Evolutionary conservation across 30 jellyfish, hydroid and myxozoan genomes (phyloP), one percentile per base, ranked within the genome.

Genomic region (Chironex yamaguchii): DNA sequence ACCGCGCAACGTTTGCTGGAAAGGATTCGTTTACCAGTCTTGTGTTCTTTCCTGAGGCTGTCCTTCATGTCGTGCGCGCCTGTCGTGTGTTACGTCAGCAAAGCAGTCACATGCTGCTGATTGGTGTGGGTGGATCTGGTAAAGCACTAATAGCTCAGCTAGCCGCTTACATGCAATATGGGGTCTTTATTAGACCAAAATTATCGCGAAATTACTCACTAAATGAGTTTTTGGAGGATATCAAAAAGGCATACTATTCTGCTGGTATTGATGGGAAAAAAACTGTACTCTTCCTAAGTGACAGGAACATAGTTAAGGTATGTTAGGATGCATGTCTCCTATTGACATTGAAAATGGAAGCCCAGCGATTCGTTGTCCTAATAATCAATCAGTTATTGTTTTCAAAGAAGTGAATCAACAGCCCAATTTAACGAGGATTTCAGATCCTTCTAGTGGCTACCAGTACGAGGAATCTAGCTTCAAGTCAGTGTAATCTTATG

Each of bases 51-150:
- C 91, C 96, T 21, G 84, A 78, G 20, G 66, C 87, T 49, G 62
- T 90, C 49, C 91, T 71, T 23, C 98, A 92, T 71, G 75, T 92
- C 22, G 79, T 89, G 17, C 89, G 92, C 14, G 98, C 98, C 0
- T 87, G 91, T 58, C 92, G 98, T 28, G 92, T 86, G 29, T 68
- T 86, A 70, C 54, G 96, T 25, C 97, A 81, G 50, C 62, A 82
- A 64, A 94, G 85, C 22, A 96, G 97, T 71, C 98, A 92, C 30
- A 53, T 92, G 89, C 82, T 92, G 14, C 86, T 79, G 4, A 75
- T 92, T 29, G 98, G 98, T 23, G 75, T 80, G 35, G 96, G 98
- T 0, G 98, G 98, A 1, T 85, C 97, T 36, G 98, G 98, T 21
- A 92, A 86, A 30, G 29, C 95, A 23, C 67, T 90, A 25, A 93